Percentiles rank a stretch among this genome's conserved stretches.
Conservation (phyloP, 2,888 invertebrate species). For the Rhimphoctona megacephalus region DNA sequence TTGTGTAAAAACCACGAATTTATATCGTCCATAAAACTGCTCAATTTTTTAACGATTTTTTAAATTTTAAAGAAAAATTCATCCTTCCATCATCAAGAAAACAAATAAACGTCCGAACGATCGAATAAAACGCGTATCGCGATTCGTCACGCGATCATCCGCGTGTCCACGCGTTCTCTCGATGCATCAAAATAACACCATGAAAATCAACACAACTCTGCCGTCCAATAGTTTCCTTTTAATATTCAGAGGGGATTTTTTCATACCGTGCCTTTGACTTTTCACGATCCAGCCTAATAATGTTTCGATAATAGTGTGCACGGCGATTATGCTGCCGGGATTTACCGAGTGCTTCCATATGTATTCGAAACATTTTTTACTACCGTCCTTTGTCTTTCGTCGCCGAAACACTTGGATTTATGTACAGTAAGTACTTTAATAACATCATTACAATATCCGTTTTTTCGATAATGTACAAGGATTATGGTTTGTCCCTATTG, state of each 20-base stretch:
- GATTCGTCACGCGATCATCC: neutral
- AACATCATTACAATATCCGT: neutral
- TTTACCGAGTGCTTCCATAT: constrained; percentile 21
- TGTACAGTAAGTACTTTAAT: constrained; percentile 22
- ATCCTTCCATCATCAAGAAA: neutral
- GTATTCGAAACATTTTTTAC: constrained; percentile 21
- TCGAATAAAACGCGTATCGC: neutral
- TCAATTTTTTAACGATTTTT: neutral
- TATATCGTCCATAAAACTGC: constrained; percentile 4
- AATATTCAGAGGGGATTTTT: neutral
- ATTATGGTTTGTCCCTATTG: neutral
- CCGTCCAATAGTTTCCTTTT: constrained; percentile 21
- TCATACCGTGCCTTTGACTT: neutral
- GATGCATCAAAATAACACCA: neutral
- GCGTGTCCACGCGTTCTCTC: constrained; percentile 6
- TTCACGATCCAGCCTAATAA: constrained; percentile 1
- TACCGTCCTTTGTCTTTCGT: neutral
- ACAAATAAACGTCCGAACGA: constrained; percentile 17
- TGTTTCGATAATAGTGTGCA: constrained; percentile 4
- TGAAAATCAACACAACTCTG: constrained; percentile 6
- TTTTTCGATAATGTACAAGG: neutral
- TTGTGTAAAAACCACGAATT: neutral
- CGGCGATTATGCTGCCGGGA: constrained; percentile 19
- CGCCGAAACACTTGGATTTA: constrained; percentile 9
- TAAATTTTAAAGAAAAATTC: neutral